Conservation (phyloP, 2,113 vertebrate species). For the Phyllopteryx taeniolatus region DNA sequence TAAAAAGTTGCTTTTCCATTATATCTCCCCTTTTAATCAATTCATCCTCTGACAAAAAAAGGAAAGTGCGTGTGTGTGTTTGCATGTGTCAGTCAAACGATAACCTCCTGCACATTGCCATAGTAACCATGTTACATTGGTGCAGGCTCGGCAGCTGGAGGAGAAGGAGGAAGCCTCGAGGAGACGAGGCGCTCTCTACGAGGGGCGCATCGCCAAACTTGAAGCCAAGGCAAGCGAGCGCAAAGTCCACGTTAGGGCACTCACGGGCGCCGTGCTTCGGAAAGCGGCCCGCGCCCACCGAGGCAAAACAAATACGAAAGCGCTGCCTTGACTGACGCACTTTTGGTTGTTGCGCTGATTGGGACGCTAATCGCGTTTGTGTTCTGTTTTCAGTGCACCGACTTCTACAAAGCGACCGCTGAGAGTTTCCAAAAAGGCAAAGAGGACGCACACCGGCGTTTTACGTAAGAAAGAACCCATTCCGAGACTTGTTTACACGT, state of each 20-base stretch:
- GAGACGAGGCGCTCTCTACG: constrained; percentile 53
- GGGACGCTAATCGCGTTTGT: background rate
- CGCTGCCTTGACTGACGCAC: background rate
- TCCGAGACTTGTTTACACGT: background rate
- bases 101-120: background rate
- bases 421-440: constrained; percentile 86
- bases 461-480: constrained; percentile 74
- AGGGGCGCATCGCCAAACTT: constrained; percentile 57
- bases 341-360: constrained; percentile 10
- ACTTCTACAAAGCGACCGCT: constrained; percentile 86
- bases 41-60: too few relatives aligned
- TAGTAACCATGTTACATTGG: background rate
- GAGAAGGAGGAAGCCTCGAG: constrained; percentile 53
- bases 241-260: background rate
- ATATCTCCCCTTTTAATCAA: too few relatives aligned
- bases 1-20: background rate
- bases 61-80: too few relatives aligned
- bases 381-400: constrained; percentile 71
- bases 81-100: too few relatives aligned
- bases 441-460: constrained; percentile 80
- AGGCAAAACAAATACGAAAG: background rate
- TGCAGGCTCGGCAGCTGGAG: constrained; percentile 67
- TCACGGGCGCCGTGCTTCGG: background rate
- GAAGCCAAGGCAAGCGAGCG: constrained; percentile 57
- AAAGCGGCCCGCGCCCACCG: background rate